phyloP scores from a whole-genome alignment of 2,888 invertebrate genomes.

The Galeopsomyia nigrocyanea region DNA sequence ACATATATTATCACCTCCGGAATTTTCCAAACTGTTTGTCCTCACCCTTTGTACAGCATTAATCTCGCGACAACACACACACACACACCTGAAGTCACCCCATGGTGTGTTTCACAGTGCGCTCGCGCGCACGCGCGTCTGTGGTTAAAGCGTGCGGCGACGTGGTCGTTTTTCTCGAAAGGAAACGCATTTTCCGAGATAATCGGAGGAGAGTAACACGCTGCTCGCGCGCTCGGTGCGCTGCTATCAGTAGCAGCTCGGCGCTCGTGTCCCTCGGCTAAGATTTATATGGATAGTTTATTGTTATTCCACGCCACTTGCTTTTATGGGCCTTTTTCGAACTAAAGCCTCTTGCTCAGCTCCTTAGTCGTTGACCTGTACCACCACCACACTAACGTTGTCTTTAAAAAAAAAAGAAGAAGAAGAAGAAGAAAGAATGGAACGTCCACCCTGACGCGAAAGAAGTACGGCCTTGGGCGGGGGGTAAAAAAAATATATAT shows the following conservation, averaged over 20 bases:
- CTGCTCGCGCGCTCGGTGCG: slow-evolving; percentile 1
- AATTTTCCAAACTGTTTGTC: background rate
- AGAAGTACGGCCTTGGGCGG: slow-evolving; percentile 7
- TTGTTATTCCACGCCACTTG: slow-evolving; percentile 65
- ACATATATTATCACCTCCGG: slow-evolving; percentile 34
- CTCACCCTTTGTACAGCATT: slow-evolving; percentile 4
- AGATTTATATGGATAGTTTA: slow-evolving; percentile 66
- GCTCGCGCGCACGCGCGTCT: slow-evolving; percentile 20
- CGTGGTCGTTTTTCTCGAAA: slow-evolving; percentile 52
- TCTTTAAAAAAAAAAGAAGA: slow-evolving; percentile 5
- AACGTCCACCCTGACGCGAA: background rate
- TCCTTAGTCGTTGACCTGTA: slow-evolving; percentile 35
- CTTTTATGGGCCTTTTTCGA: slow-evolving; percentile 62
- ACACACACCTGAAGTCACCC: slow-evolving; percentile 10
- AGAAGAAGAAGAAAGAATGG: too few species aligned
- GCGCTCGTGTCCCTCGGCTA: slow-evolving; percentile 57
- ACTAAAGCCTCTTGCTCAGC: slow-evolving; percentile 41
- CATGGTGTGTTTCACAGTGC: slow-evolving; percentile 44
- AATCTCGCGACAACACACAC: slow-evolving; percentile 2
- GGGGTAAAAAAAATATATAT: slow-evolving; percentile 13
- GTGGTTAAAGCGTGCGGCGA: slow-evolving; percentile 11
- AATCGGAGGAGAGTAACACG: slow-evolving; percentile 53
- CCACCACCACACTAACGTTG: background rate
- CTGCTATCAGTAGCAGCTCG: slow-evolving; percentile 36
- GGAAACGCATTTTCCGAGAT: slow-evolving; percentile 64